Evolutionary conservation across 2,888 invertebrate species (phyloP).

Genomic region (Nomada flava): DNA sequence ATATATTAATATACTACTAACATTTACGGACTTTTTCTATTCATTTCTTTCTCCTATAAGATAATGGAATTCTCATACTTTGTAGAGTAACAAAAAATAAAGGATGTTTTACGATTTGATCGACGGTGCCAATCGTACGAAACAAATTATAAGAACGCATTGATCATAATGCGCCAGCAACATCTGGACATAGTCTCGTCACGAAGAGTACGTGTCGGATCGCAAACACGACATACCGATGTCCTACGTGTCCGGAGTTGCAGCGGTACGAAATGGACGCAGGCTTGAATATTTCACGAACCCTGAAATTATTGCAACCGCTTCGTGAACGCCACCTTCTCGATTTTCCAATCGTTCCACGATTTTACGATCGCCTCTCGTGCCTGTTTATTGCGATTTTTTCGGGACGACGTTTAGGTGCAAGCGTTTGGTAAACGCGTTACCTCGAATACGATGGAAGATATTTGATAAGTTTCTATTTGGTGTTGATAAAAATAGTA

Average conservation of each 20-base stretch:
- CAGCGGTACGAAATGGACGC: conserved; percentile 47
- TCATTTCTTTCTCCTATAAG: too few relatives aligned
- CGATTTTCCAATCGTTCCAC: conserved; percentile 1
- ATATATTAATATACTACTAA: too few relatives aligned
- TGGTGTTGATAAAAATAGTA: too few relatives aligned
- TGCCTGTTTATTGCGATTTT: not conserved
- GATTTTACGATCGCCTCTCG: not conserved
- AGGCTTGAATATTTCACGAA: conserved; percentile 63
- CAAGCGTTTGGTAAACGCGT: not conserved
- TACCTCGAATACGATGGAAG: not conserved
- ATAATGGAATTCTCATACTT: too few relatives aligned
- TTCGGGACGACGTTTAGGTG: not conserved
- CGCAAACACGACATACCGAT: conserved; percentile 45
- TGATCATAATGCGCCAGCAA: conserved; percentile 38
- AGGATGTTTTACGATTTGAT: not conserved
- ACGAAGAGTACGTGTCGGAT: conserved; percentile 40
- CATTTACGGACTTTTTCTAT: too few relatives aligned
- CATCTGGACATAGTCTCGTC: conserved; percentile 58
- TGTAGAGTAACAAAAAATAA: too few relatives aligned
- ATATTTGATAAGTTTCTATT: not conserved
- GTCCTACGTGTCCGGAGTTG: conserved; percentile 35
- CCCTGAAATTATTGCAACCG: conserved; percentile 38
- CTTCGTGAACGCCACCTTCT: not conserved
- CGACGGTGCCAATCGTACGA: not conserved
- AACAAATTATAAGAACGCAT: conserved; percentile 8